Evolutionary conservation across 2,888 invertebrate species (phyloP).

Genomic region (Caenorhabditis angaria): DNA sequence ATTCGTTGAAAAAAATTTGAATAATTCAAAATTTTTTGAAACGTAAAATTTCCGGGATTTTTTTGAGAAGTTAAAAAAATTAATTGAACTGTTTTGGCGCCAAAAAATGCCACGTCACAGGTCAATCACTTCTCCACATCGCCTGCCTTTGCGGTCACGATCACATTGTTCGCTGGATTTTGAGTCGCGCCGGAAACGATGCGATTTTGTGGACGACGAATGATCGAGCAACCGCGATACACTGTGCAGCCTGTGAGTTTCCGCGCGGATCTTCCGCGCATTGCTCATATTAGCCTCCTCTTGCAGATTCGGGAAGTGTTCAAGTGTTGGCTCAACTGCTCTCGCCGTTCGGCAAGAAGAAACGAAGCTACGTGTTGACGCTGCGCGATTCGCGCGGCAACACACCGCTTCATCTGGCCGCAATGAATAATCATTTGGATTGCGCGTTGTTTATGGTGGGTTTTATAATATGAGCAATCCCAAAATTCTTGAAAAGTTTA

Average conservation of each 20-base stretch:
- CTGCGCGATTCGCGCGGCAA: conserved; percentile 64
- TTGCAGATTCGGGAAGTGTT: conserved; percentile 62
- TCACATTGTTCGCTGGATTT: conserved; percentile 58
- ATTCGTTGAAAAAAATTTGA: no score
- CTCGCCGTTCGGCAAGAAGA: conserved; percentile 55
- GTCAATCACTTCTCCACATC: conserved; percentile 68
- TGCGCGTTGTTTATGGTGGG: conserved; percentile 58
- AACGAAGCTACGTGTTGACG: conserved; percentile 51
- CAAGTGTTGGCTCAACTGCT: conserved; percentile 56
- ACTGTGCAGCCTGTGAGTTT: conserved; percentile 65
- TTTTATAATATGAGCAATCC: not conserved
- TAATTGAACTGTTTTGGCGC: no score
- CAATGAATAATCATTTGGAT: conserved; percentile 62
- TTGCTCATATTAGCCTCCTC: not conserved
- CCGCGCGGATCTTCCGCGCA: not conserved
- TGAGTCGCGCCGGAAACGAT: conserved; percentile 49
- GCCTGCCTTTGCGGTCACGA: conserved; percentile 64
- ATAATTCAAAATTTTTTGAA: no score
- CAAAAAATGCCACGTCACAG: no score
- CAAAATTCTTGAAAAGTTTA: not conserved
- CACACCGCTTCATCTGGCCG: conserved; percentile 68
- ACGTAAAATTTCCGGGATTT: no score
- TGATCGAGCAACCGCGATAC: conserved; percentile 65
- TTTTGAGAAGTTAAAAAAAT: no score
- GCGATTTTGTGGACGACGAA: conserved; percentile 61